These are phyloP conservation scores for Hyalella azteca DNA, from an alignment of 2,888 invertebrate genomes.

Conservation along the genomic window DNA sequence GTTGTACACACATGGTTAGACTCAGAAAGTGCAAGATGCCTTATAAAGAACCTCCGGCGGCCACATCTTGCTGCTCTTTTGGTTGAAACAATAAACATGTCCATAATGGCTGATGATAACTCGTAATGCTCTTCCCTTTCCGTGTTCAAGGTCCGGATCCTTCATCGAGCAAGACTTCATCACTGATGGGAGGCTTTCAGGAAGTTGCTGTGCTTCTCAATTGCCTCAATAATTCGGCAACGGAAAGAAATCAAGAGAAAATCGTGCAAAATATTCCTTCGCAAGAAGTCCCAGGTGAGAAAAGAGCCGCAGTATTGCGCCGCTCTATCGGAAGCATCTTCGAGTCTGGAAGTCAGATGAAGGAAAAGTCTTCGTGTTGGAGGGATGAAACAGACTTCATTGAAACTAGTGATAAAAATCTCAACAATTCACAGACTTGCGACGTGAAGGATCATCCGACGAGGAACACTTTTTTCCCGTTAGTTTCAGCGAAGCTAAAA, in stretches of 20 bases:
- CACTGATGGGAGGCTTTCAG: conserved; percentile 50
- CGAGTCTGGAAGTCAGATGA: not conserved
- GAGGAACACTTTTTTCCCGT: not conserved
- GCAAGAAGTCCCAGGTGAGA: not conserved
- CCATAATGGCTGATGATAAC: too few species aligned
- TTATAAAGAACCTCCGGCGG: too few species aligned
- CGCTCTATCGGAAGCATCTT: not conserved
- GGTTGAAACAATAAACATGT: too few species aligned
- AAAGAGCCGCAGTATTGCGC: not conserved
- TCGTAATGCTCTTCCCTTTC: too few species aligned
- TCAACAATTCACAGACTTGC: not conserved
- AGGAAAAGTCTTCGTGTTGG: not conserved
- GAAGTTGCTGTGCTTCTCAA: conserved; percentile 53
- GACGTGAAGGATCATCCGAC: not conserved
- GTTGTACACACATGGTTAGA: too few species aligned
- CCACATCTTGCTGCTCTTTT: too few species aligned
- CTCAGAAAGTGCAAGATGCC: too few species aligned
- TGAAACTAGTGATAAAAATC: not conserved
- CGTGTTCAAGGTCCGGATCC: conserved; percentile 16
- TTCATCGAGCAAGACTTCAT: not conserved
- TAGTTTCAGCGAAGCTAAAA: not conserved
- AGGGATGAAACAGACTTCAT: not conserved
- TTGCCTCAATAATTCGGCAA: conserved; percentile 39
- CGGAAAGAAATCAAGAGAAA: not conserved
- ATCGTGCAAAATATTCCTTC: not conserved